Conservation (phyloP, 2,113 vertebrate species). For the Cinclus cinclus region DNA sequence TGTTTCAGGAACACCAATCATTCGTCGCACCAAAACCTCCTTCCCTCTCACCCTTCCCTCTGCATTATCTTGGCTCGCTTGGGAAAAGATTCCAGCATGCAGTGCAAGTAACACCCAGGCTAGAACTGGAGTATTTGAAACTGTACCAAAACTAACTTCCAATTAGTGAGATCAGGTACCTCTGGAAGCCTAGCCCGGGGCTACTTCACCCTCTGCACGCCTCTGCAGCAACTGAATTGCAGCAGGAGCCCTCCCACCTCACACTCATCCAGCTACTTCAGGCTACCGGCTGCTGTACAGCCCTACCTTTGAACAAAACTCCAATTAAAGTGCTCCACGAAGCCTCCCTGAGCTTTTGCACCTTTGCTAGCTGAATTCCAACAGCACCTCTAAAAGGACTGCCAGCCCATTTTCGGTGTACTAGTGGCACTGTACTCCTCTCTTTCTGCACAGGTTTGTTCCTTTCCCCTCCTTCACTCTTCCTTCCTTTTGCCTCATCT, state of each 20-base stretch:
- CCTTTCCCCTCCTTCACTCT: background rate
- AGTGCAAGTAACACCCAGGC: background rate
- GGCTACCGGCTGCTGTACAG: background rate
- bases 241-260: background rate
- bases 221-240: background rate
- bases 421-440: background rate
- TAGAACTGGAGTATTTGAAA: background rate
- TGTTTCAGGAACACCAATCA: background rate
- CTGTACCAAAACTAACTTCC: conserved; percentile 43
- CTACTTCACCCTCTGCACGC: background rate
- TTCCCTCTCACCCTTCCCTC: background rate
- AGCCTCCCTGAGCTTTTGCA: background rate
- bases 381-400: background rate
- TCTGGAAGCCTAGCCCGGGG: background rate
- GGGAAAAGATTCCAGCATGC: background rate
- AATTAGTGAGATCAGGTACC: background rate
- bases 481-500: background rate
- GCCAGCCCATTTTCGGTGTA: background rate
- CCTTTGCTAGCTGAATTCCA: background rate
- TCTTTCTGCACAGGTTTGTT: background rate
- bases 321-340: background rate
- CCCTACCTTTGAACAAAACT: background rate
- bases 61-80: background rate
- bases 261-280: background rate
- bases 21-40: background rate